phyloP scores from a whole-genome alignment of 2,797 vertebrate genomes.

The Synanceia verrucosa region DNA sequence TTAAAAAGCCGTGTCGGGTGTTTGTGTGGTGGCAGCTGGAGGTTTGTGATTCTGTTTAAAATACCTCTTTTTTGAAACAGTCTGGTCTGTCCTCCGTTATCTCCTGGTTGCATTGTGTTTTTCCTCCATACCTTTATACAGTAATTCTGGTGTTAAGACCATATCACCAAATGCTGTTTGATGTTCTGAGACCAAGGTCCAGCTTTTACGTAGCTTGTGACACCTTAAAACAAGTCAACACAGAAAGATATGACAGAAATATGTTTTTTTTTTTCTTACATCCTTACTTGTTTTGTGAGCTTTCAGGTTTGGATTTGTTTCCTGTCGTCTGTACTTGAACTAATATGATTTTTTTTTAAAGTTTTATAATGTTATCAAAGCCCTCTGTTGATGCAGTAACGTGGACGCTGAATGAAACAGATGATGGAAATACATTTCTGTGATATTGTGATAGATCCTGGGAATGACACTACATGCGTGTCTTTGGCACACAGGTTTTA shows the following conservation, averaged over 20 bases:
- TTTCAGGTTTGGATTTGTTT: neutral
- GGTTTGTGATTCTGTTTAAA: neutral
- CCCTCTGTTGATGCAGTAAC: neutral
- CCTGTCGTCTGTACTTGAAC: neutral
- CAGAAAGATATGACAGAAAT: neutral
- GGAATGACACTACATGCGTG: conserved; percentile 43
- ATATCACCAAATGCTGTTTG: neutral
- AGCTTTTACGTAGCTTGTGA: too few species aligned
- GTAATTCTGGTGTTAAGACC: neutral
- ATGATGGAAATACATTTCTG: neutral
- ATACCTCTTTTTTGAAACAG: neutral
- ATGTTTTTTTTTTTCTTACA: neutral
- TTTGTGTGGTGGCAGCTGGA: conserved; percentile 2
- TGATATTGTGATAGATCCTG: neutral
- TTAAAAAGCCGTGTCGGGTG: conserved; percentile 13
- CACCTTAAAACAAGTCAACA: neutral
- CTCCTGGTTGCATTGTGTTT: neutral
- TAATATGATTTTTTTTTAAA: neutral
- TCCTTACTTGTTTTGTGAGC: neutral
- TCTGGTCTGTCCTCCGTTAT: neutral
- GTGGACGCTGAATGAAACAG: neutral
- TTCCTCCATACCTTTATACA: neutral
- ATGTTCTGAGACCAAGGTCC: too few species aligned
- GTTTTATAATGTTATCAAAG: neutral
- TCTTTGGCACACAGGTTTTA: conserved; percentile 77